Conservation (phyloP, 2,888 invertebrate genomes). For the Diarsia mendica region DNA sequence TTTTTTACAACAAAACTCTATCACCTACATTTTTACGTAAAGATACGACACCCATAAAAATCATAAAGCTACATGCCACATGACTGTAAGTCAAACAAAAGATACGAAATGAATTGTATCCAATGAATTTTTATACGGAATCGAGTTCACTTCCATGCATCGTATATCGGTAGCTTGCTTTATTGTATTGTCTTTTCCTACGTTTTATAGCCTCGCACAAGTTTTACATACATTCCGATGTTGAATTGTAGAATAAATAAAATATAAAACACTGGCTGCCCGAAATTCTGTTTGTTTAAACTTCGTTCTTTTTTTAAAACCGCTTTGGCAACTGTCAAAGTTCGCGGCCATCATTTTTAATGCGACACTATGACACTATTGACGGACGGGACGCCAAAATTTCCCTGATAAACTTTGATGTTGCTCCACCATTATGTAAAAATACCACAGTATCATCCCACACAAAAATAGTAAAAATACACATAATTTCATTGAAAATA, state of each 20-base stretch:
- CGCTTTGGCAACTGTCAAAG: constrained; percentile 27
- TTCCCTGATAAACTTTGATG: neutral
- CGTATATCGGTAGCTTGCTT: constrained; percentile 57
- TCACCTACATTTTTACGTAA: constrained; percentile 45
- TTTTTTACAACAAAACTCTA: constrained; percentile 26
- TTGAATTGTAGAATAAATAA: constrained; percentile 44
- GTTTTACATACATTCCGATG: constrained; percentile 53
- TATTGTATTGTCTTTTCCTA: constrained; percentile 61
- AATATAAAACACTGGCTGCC: constrained; percentile 31
- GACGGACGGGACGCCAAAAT: constrained; percentile 19
- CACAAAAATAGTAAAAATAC: constrained; percentile 41
- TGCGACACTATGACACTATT: constrained; percentile 22
- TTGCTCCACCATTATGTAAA: constrained; percentile 11
- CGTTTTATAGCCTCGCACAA: constrained; percentile 66
- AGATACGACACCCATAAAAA: constrained; percentile 48
- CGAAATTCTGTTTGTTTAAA: constrained; percentile 32
- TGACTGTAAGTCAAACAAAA: constrained; percentile 69
- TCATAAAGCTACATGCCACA: constrained; percentile 22
- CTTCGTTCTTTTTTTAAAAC: constrained; percentile 28
- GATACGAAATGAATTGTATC: constrained; percentile 62
- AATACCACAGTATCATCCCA: constrained; percentile 24
- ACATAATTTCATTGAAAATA: constrained; percentile 43
- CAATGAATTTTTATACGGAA: constrained; percentile 74
- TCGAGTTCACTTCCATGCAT: constrained; percentile 55
- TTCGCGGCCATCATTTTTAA: constrained; percentile 29